Evolutionary conservation across 2,888 invertebrate species (phyloP), one percentile per base, ranked within the genome.

Genomic region (Marronus borbonicus): DNA sequence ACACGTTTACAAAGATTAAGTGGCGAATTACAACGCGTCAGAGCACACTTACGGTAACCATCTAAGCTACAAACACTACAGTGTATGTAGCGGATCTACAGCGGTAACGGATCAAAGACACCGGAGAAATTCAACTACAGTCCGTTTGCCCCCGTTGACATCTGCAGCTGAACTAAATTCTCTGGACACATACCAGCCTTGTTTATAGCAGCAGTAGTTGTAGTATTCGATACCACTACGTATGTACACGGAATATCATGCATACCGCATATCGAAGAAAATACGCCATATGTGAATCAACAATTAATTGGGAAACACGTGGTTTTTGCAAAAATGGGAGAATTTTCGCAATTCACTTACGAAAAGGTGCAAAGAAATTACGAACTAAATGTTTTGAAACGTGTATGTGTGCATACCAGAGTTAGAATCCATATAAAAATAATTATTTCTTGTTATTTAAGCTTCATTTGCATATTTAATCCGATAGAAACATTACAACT

Each of bases 91-190:
- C n/a, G 12, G 14, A 52, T 20, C 24, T 60, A 66, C 28, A 12
- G 31, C n/a, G 60, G 24, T 55, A 68, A 52, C 65, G 65, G 52
- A 64, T 5, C 55, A 49, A 76, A 68, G 44, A 44, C 10, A 44
- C 58, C 58, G 72, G 24, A 39, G 31, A 17, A 10, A n/a, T 65
- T 20, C 52, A 52, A 76, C 68, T 44, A 69, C 60, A 68, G 62
- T 50, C 70, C 64, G 77, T 44, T 68, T 58, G 50, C 4, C 14
- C 77, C 49, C 69, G 50, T 49, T 69, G 69, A 77, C 77, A 77
- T 70, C 31, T 70, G 62, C 69, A 49, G 70, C 58, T 50, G 49
- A 77, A 77, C 77, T 77, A 62, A 70, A 69, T 36, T 20, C 66
- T n/a, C 39, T 50, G 72, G 72, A 58, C 72, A 58, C 20, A 69